Percentiles rank a stretch among this genome's conserved stretches.
Evolutionary conservation across 2,113 vertebrate genomes (phyloP).

Genomic region (Suncus etruscus): DNA sequence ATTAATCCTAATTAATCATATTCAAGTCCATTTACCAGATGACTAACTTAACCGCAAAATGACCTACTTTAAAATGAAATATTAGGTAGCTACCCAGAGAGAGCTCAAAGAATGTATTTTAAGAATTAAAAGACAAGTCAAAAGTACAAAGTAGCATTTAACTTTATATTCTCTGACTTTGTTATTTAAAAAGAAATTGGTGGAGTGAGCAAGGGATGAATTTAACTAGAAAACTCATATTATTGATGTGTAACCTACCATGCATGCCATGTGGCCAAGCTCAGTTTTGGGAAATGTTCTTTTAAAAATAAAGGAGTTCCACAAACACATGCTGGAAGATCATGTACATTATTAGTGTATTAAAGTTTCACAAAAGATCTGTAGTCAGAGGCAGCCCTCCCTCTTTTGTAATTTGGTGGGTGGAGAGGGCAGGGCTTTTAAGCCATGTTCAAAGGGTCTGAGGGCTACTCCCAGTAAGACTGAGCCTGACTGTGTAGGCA

Average conservation of each 20-base stretch:
- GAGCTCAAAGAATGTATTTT: constrained; percentile 26
- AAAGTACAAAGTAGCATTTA: not conserved
- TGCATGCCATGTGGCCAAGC: not conserved
- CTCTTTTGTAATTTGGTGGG: too few relatives aligned
- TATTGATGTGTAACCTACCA: not conserved
- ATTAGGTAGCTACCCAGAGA: constrained; percentile 4
- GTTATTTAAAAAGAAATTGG: not conserved
- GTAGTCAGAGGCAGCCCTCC: too few relatives aligned
- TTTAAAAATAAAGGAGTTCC: not conserved
- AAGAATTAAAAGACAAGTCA: constrained; percentile 37
- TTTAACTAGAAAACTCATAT: not conserved
- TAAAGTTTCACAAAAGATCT: constrained; percentile 18
- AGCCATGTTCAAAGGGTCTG: too few relatives aligned
- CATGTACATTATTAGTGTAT: not conserved
- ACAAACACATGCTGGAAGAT: constrained; percentile 20
- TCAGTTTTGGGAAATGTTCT: not conserved
- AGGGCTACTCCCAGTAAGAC: too few relatives aligned
- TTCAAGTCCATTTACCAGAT: constrained; percentile 41
- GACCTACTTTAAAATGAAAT: not conserved
- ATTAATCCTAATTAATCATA: constrained; percentile 39
- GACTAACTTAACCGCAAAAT: not conserved
- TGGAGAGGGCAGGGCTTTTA: too few relatives aligned
- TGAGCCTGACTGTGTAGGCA: too few relatives aligned
- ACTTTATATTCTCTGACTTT: constrained; percentile 24
- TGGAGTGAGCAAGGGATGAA: not conserved